Evolutionary conservation across 1,140 invertebrate species (phyloP).

Genomic region (Macrostomum lignano): DNA sequence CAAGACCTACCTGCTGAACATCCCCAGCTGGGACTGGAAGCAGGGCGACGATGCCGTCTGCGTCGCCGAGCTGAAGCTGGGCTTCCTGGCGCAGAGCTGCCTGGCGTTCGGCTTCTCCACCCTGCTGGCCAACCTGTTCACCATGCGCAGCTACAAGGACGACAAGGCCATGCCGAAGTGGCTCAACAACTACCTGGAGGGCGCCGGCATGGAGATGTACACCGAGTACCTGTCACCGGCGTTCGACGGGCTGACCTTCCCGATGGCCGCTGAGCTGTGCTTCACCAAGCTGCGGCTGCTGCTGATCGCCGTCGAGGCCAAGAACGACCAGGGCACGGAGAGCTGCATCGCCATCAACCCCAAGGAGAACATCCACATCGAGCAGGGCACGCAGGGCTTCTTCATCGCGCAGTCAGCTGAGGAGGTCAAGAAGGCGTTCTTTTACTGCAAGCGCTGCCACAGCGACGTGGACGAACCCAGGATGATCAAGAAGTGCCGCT

Average conservation of each 20-base stretch:
- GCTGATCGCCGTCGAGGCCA: slow-evolving; percentile 37
- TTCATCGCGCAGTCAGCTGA: slow-evolving; percentile 8
- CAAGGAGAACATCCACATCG: slow-evolving; percentile 46
- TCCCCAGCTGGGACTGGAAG: no score
- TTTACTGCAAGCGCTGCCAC: slow-evolving; percentile 6
- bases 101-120: no score
- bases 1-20: no score
- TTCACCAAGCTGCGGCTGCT: slow-evolving; percentile 42
- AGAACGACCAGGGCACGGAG: slow-evolving; percentile 41
- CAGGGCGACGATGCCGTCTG: no score
- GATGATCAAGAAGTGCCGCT: neutral
- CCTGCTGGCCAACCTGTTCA: no score
- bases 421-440: slow-evolving; percentile 7
- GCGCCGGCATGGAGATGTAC: slow-evolving; percentile 97
- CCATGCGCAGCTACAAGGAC: no score
- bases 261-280: slow-evolving; percentile 66
- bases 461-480: neutral
- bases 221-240: slow-evolving; percentile 86
- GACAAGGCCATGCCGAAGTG: slow-evolving; percentile 42
- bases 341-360: slow-evolving; percentile 98
- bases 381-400: slow-evolving; percentile 31
- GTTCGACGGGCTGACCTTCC: slow-evolving; percentile 91
- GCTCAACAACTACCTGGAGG: slow-evolving; percentile 97
- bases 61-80: no score
- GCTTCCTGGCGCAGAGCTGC: no score